Conservation (phyloP, 2,797 vertebrate species). For the Coreius guichenoti region DNA sequence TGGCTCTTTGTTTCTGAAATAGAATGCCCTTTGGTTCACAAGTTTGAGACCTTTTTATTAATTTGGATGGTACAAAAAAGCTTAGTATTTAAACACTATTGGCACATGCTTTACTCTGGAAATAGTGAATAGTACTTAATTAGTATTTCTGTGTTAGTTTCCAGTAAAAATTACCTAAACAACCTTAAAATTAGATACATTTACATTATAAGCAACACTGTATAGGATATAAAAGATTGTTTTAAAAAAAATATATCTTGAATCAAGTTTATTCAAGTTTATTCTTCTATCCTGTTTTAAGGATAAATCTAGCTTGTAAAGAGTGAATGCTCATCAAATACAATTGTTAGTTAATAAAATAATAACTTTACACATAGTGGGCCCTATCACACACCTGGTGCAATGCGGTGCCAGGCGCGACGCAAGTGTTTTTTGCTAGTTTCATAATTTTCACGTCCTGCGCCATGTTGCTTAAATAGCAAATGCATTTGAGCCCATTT, state of each 20-base stretch:
- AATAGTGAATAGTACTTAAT: not conserved
- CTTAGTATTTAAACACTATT: not conserved
- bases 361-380: not conserved
- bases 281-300: not conserved
- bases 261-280: not conserved
- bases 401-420: too few species aligned
- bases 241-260: not conserved
- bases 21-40: slow-evolving; percentile 59
- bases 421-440: too few species aligned
- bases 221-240: not conserved
- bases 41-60: slow-evolving; percentile 37
- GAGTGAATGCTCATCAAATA: not conserved
- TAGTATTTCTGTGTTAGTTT: not conserved
- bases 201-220: not conserved
- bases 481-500: too few species aligned
- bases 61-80: slow-evolving; percentile 12
- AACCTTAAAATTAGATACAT: not conserved
- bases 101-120: not conserved
- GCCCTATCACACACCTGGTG: too few species aligned
- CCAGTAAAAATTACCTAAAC: not conserved
- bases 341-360: not conserved
- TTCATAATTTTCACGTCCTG: too few species aligned
- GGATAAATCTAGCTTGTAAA: slow-evolving; percentile 11
- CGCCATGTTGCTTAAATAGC: too few species aligned
- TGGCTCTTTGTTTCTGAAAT: slow-evolving; percentile 62